These are phyloP conservation scores for Brachionus koreanus DNA, from an alignment of 1,140 invertebrate species.

Conservation along the genomic window DNA sequence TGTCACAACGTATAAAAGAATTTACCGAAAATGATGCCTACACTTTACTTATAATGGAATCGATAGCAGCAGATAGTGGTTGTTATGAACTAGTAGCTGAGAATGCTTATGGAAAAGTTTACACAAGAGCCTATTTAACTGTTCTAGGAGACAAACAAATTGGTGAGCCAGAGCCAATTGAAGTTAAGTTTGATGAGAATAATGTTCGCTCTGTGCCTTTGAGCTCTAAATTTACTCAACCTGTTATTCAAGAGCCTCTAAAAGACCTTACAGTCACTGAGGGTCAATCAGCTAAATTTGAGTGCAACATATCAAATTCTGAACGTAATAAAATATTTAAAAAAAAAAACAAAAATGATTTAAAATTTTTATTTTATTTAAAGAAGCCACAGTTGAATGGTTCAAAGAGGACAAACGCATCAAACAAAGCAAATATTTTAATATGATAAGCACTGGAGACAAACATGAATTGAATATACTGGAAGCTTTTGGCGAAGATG, in stretches of 20 bases:
- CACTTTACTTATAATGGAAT: slow-evolving; percentile 36
- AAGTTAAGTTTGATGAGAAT: slow-evolving; percentile 19
- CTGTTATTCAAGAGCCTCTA: neutral
- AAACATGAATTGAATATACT: slow-evolving; percentile 40
- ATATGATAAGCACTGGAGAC: neutral
- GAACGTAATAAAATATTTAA: neutral
- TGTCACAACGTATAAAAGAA: slow-evolving; percentile 2
- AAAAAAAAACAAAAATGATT: neutral
- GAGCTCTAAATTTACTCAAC: slow-evolving; percentile 33
- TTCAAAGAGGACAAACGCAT: slow-evolving; percentile 33
- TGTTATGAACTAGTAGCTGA: slow-evolving; percentile 41
- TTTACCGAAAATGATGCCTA: slow-evolving; percentile 23
- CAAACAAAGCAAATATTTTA: slow-evolving; percentile 45
- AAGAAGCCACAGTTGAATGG: slow-evolving; percentile 26
- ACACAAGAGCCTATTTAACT: slow-evolving; percentile 43
- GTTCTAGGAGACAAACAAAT: slow-evolving; percentile 31
- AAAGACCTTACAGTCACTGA: slow-evolving; percentile 22
- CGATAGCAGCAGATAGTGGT: slow-evolving; percentile 25
- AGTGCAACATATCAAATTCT: slow-evolving; percentile 27
- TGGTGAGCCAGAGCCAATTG: slow-evolving; percentile 17
- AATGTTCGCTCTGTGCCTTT: slow-evolving; percentile 14
- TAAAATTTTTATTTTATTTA: neutral
- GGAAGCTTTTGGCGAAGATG: slow-evolving; percentile 44
- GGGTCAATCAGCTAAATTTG: slow-evolving; percentile 38
- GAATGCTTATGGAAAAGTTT: slow-evolving; percentile 41